Conservation (phyloP, 2,797 vertebrate species). For the Phrynocephalus forsythii region DNA sequence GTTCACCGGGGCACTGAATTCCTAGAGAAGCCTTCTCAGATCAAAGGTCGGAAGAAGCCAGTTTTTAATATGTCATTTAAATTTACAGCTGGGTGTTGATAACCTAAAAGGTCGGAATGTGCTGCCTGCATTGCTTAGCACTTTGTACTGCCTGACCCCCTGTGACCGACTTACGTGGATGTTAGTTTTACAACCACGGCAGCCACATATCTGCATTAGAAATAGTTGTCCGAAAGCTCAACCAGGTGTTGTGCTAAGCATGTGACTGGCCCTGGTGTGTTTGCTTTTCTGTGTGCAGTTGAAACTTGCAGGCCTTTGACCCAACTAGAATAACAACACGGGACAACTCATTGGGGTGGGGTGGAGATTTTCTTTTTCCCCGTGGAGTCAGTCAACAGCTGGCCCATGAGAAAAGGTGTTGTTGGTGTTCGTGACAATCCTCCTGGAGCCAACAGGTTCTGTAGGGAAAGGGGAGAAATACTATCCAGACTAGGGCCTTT, state of each 20-base stretch:
- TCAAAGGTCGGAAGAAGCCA: conserved; percentile 5
- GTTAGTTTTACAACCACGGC: not conserved
- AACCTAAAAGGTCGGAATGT: not conserved
- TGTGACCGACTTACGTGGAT: not conserved
- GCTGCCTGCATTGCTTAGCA: not conserved
- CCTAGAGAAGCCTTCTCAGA: not conserved
- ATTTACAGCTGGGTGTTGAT: conserved; percentile 21
- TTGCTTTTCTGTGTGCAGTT: not conserved
- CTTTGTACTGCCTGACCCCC: not conserved
- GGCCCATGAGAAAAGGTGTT: not conserved
- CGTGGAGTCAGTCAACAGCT: not conserved
- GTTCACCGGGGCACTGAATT: not conserved
- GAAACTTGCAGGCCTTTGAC: not conserved
- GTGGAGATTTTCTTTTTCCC: not conserved
- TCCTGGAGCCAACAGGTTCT: not conserved
- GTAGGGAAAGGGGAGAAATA: no score
- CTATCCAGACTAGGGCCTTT: not conserved
- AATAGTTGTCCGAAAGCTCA: not conserved
- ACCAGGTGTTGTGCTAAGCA: not conserved
- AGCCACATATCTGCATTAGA: not conserved
- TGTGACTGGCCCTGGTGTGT: not conserved
- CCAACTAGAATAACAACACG: not conserved
- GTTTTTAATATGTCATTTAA: conserved; percentile 2
- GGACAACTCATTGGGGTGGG: no score
- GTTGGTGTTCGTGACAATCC: not conserved